Evolutionary conservation across 1,140 invertebrate genomes (phyloP).

Genomic region (Bombus sibiricus): DNA sequence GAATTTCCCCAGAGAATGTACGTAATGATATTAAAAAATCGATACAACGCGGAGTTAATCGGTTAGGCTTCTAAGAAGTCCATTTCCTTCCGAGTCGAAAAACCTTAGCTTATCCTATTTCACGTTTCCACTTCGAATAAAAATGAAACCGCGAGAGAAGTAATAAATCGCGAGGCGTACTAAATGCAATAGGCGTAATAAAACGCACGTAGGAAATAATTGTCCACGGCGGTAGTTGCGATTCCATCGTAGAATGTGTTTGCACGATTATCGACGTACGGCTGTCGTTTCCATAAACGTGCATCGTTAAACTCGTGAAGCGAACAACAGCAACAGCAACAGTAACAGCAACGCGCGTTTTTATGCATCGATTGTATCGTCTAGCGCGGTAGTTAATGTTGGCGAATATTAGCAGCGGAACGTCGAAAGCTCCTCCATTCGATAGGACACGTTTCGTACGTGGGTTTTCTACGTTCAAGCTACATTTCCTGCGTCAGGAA

Average conservation of each 20-base stretch:
- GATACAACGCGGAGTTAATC: too few relatives aligned
- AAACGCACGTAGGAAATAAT: background rate
- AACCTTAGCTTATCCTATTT: too few relatives aligned
- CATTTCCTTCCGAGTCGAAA: too few relatives aligned
- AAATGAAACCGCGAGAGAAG: too few relatives aligned
- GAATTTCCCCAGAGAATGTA: too few relatives aligned
- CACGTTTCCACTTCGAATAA: too few relatives aligned
- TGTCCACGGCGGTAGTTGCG: background rate
- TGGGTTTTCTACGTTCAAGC: background rate
- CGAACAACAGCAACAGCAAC: too few relatives aligned
- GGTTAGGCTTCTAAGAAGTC: too few relatives aligned
- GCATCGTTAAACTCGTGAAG: conserved; percentile 11
- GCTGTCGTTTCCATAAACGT: background rate
- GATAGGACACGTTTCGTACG: background rate
- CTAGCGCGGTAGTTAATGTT: background rate
- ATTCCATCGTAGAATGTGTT: background rate
- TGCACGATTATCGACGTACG: conserved; percentile 8
- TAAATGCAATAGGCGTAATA: too few relatives aligned
- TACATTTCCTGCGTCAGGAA: conserved; percentile 30
- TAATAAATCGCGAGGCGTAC: background rate
- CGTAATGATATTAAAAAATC: too few relatives aligned
- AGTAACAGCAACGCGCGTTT: background rate
- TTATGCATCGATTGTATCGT: background rate
- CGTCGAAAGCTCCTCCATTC: background rate
- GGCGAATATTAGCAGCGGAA: background rate